Evolutionary conservation across 35 echinoderm and acorn worm species (phyloP).

Genomic region (Amphiura filiformis): DNA sequence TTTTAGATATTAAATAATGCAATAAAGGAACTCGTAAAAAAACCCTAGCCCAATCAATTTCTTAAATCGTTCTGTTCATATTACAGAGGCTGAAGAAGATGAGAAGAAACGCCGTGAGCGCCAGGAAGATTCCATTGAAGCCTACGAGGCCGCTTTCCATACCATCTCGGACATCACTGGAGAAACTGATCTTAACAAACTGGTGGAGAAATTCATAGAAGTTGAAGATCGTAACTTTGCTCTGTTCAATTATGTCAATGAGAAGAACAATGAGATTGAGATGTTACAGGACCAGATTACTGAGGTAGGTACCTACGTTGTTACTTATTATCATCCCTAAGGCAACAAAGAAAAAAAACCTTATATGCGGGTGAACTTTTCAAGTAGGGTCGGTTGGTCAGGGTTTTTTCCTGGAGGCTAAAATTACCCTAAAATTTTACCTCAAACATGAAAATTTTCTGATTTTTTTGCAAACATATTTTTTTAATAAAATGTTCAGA

Average conservation of each 20-base stretch:
- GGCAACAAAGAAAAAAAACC: no score
- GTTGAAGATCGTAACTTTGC: conserved; percentile 98
- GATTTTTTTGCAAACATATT: neutral
- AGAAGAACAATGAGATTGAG: conserved; percentile 99
- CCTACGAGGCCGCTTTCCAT: conserved; percentile 92
- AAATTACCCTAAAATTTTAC: no score
- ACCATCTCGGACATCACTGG: conserved; percentile 87
- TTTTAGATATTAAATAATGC: no score
- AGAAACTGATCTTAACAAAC: conserved; percentile 80
- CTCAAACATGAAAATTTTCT: no score
- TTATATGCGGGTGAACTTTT: no score
- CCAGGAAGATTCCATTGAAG: conserved; percentile 99
- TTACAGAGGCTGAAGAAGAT: conserved; percentile 92
- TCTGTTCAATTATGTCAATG: conserved; percentile 98
- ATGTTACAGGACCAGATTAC: conserved; percentile 87
- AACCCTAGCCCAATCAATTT: no score
- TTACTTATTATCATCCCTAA: no score
- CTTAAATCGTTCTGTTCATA: no score
- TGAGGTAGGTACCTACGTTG: conserved; percentile 72
- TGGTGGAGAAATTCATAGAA: conserved; percentile 95
- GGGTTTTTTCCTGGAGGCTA: no score
- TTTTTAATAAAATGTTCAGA: no score
- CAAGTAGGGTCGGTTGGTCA: no score
- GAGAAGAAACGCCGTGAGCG: conserved; percentile 91
- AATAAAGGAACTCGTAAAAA: no score